These are phyloP conservation scores for Hoplostethus atlanticus DNA, from an alignment of 2,797 vertebrate genomes.

Conservation along the genomic window DNA sequence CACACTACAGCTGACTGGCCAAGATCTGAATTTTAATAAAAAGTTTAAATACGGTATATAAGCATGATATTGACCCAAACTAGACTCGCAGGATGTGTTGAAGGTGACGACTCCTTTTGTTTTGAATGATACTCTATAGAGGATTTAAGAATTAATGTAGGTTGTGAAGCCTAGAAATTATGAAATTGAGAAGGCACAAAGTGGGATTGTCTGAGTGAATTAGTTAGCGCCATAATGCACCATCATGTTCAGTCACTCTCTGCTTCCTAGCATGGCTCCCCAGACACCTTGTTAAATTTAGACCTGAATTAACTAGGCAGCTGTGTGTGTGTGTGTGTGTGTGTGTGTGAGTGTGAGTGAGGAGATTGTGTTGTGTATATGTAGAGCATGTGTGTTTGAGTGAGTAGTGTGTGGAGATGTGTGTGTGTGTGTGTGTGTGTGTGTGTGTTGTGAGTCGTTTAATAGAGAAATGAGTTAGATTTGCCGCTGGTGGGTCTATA, in stretches of 20 bases:
- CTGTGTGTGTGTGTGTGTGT: conserved; percentile 40
- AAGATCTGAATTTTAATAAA: too few species aligned
- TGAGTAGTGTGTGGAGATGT: background rate
- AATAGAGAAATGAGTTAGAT: conserved; percentile 45
- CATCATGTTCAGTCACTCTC: conserved; percentile 73
- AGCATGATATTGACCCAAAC: background rate
- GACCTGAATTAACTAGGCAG: conserved; percentile 69
- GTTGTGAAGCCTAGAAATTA: background rate
- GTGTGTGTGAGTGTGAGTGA: background rate
- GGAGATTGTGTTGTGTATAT: conserved; percentile 14
- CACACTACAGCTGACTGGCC: too few species aligned
- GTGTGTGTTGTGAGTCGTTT: conserved; percentile 6
- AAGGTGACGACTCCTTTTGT: background rate
- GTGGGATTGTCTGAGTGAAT: conserved; percentile 54
- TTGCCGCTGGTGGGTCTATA: conserved; percentile 31
- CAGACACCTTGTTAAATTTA: conserved; percentile 78
- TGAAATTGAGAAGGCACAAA: conserved; percentile 18
- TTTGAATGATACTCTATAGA: background rate
- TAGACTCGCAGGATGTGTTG: background rate
- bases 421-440: background rate
- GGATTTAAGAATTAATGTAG: background rate
- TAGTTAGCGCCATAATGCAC: conserved; percentile 64
- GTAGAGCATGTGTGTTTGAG: conserved; percentile 39
- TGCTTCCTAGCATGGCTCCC: conserved; percentile 60
- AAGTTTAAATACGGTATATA: too few species aligned